phyloP scores from a whole-genome alignment of 2,888 invertebrate species.

The Oscheius sp. region DNA sequence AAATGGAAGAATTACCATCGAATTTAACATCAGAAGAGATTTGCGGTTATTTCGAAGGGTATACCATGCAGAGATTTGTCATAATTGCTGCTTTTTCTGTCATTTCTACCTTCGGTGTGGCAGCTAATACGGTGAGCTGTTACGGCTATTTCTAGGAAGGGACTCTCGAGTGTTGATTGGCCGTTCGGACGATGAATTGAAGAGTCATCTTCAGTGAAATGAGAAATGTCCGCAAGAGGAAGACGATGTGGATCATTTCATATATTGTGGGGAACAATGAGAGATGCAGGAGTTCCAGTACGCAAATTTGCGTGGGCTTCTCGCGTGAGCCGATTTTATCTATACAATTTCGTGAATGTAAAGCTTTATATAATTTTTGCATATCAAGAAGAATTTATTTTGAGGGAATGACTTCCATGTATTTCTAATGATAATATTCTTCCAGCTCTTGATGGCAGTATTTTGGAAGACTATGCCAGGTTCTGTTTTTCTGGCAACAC shows the following conservation, averaged over 20 bases:
- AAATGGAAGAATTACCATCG: constrained; percentile 4
- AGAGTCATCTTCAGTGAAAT: constrained; percentile 25
- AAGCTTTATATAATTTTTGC: too few species aligned
- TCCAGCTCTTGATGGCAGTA: constrained; percentile 53
- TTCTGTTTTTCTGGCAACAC: constrained; percentile 50
- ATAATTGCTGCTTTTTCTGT: constrained; percentile 45
- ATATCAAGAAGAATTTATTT: too few species aligned
- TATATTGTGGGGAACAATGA: too few species aligned
- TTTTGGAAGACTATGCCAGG: constrained; percentile 51
- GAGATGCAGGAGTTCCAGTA: too few species aligned
- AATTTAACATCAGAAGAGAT: constrained; percentile 33
- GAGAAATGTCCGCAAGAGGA: background rate
- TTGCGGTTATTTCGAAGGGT: constrained; percentile 56
- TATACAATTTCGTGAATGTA: too few species aligned
- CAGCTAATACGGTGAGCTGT: constrained; percentile 46
- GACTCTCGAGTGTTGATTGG: constrained; percentile 25
- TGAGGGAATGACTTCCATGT: too few species aligned
- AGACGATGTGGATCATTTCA: too few species aligned
- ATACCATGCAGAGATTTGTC: constrained; percentile 49
- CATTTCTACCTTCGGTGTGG: constrained; percentile 45
- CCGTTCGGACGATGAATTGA: constrained; percentile 23
- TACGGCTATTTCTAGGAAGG: background rate
- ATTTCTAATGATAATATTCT: constrained; percentile 6
- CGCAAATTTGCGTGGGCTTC: too few species aligned
- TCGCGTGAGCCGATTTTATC: too few species aligned